phyloP scores from a whole-genome alignment of 2,797 vertebrate genomes.

The Merluccius polli region DNA sequence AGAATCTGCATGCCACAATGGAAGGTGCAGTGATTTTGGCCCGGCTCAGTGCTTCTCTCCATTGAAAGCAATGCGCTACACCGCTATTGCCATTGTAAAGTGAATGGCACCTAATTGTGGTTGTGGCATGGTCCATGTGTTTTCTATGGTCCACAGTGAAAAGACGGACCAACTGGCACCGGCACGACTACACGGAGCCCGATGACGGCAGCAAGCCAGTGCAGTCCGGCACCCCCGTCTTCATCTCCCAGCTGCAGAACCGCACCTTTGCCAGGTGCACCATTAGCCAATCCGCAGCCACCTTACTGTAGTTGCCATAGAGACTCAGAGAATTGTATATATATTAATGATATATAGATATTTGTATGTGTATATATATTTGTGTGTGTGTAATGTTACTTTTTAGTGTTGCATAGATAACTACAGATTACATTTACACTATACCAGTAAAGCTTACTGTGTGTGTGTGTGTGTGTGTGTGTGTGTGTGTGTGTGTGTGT shows the following conservation, averaged over 20 bases:
- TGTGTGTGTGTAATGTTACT: too few relatives aligned
- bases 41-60: too few relatives aligned
- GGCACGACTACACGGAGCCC: conserved; percentile 94
- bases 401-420: too few relatives aligned
- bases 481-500: conserved; percentile 6
- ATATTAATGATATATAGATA: too few relatives aligned
- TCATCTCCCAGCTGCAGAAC: conserved; percentile 84
- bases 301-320: not conserved
- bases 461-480: not conserved
- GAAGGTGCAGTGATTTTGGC: too few relatives aligned
- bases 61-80: too few relatives aligned
- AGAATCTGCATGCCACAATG: too few relatives aligned
- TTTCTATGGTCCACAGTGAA: conserved; percentile 79
- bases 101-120: not conserved
- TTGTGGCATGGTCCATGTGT: too few relatives aligned
- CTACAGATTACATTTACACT: too few relatives aligned
- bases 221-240: conserved; percentile 91
- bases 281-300: not conserved
- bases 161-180: conserved; percentile 93
- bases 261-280: conserved; percentile 87
- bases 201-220: conserved; percentile 88
- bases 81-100: too few relatives aligned
- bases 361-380: too few relatives aligned
- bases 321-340: not conserved
- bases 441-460: too few relatives aligned